Conservation (phyloP, 2,113 vertebrate species). For the Calyptommatus sinebrachiatus region DNA sequence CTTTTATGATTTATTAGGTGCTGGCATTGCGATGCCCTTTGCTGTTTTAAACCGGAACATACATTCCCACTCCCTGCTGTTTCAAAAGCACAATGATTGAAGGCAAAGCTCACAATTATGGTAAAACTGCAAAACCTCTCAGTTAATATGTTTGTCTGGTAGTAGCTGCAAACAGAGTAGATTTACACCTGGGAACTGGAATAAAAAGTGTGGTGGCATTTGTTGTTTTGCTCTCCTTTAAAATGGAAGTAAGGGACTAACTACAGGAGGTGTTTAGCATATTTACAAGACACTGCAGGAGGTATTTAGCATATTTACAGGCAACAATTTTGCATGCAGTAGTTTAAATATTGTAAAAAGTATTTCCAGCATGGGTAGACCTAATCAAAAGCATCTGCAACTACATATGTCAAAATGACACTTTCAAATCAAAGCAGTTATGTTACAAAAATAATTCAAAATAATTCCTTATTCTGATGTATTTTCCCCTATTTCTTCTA, state of each 20-base stretch:
- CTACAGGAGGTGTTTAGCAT: conserved; percentile 58
- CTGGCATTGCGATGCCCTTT: conserved; percentile 28
- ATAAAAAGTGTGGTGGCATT: conserved; percentile 25
- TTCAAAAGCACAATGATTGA: conserved; percentile 37
- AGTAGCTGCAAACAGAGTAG: conserved; percentile 53
- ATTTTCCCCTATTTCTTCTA: conserved; percentile 6
- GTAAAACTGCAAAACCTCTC: conserved; percentile 34
- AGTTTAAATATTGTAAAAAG: conserved; percentile 55
- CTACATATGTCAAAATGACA: conserved; percentile 31
- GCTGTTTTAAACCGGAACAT: conserved; percentile 46
- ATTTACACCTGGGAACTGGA: conserved; percentile 36
- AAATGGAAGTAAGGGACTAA: conserved; percentile 25
- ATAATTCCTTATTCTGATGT: background rate
- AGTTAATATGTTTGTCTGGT: conserved; percentile 26
- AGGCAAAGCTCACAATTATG: conserved; percentile 29
- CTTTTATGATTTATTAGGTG: conserved; percentile 47
- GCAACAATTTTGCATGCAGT: conserved; percentile 50
- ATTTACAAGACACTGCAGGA: conserved; percentile 61
- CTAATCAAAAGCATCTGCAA: conserved; percentile 40
- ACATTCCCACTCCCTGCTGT: conserved; percentile 44
- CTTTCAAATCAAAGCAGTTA: conserved; percentile 21
- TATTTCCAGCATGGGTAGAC: conserved; percentile 25
- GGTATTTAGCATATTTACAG: conserved; percentile 62
- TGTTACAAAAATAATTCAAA: conserved; percentile 21
- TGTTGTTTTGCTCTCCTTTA: conserved; percentile 53